Evolutionary conservation across 2,797 vertebrate species (phyloP).

Genomic region (Anabas testudineus): DNA sequence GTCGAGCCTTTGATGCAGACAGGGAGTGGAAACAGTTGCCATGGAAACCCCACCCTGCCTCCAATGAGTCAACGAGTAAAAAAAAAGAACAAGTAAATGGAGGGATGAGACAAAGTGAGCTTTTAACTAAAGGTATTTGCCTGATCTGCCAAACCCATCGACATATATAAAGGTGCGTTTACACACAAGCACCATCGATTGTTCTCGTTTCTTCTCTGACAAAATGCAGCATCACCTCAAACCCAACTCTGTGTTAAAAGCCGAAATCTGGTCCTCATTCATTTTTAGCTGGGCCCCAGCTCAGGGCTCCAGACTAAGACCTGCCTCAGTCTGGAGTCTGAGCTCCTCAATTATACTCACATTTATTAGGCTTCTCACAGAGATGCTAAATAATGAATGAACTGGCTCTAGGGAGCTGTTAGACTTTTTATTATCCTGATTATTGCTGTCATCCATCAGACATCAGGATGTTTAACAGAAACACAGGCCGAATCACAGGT

Average conservation of each 20-base stretch:
- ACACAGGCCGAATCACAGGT: not conserved
- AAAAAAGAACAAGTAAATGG: conserved; percentile 41
- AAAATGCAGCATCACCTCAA: not conserved
- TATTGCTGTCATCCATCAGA: conserved; percentile 67
- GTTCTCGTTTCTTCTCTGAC: not conserved
- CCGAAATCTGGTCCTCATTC: conserved; percentile 9
- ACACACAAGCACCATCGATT: conserved; percentile 1
- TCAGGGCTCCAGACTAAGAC: conserved; percentile 40
- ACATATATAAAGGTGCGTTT: conserved; percentile 6
- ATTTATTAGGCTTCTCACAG: conserved; percentile 47
- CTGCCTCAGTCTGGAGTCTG: not conserved
- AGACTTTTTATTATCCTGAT: conserved; percentile 65
- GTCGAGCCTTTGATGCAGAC: conserved; percentile 73
- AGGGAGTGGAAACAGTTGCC: conserved; percentile 78
- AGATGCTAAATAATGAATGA: conserved; percentile 63
- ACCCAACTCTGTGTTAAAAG: not conserved
- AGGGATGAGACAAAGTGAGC: conserved; percentile 43
- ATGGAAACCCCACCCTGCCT: conserved; percentile 79
- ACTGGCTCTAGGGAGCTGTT: conserved; percentile 53
- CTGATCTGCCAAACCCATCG: conserved; percentile 35
- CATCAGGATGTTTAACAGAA: conserved; percentile 47
- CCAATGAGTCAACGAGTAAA: conserved; percentile 70
- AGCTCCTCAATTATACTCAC: conserved; percentile 17
- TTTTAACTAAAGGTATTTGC: conserved; percentile 41
- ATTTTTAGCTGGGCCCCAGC: conserved; percentile 19